A percentile compares a stretch with the other conserved stretches of the same genome.
Evolutionary conservation across 2,888 invertebrate genomes (phyloP).

Genomic region (Onchidella celtica): DNA sequence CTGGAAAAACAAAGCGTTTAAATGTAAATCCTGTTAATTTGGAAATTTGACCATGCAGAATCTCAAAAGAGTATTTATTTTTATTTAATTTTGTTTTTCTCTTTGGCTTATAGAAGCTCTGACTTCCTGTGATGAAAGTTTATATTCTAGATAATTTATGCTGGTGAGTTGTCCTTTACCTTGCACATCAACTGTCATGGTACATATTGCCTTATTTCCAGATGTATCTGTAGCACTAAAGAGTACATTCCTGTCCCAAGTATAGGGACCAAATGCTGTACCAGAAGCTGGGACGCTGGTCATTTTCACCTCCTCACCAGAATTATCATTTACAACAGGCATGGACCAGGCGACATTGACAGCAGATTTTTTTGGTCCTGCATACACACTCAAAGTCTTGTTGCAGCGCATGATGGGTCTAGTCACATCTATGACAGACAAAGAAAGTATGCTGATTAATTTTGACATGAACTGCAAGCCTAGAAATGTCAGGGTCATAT

Average conservation of each 20-base stretch:
- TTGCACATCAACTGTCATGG: background rate
- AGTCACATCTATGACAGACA: slow-evolving; percentile 1
- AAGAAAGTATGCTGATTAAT: background rate
- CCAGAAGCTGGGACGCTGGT: slow-evolving; percentile 11
- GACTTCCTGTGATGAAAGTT: background rate
- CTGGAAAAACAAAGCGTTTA: too few relatives aligned
- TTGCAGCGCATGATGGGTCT: background rate
- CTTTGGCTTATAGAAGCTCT: background rate
- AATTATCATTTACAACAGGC: slow-evolving; percentile 39
- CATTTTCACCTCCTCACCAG: slow-evolving; percentile 14
- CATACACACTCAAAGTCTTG: background rate
- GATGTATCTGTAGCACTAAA: slow-evolving; percentile 18
- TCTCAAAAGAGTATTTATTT: too few relatives aligned
- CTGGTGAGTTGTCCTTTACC: background rate
- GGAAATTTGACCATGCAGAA: too few relatives aligned
- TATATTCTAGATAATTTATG: background rate
- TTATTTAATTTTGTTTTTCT: background rate
- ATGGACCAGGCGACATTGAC: slow-evolving; percentile 16
- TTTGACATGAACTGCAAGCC: background rate
- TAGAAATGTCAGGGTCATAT: background rate
- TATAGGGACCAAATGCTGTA: background rate
- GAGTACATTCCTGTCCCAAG: background rate
- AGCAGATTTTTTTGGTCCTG: background rate
- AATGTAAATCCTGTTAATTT: too few relatives aligned
- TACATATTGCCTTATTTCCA: slow-evolving; percentile 8